Evolutionary conservation across 2,797 vertebrate species (phyloP), one percentile per base, ranked within the genome.

Genomic region (Myoxocephalus aenaeus): DNA sequence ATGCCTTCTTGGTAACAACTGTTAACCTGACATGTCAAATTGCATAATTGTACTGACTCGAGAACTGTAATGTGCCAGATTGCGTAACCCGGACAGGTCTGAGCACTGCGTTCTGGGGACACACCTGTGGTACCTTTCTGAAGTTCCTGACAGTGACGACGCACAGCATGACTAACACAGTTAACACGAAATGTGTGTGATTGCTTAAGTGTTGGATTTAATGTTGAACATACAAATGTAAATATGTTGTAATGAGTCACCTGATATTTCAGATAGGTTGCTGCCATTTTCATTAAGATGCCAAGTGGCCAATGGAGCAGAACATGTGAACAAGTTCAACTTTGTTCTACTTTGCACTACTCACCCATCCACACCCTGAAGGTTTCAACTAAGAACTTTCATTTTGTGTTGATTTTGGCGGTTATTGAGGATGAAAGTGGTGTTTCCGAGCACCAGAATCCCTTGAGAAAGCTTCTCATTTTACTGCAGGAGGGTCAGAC

Each of bases 31-130:
- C 68, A 74, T 73, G 13, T 22, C 63, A 85, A 75, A 58, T 0
- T 29, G 20, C 20, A 56, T 1, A 3, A 57, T 36, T 54, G 20
- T 59, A 65, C 56, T 65, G 20, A 65, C 11, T 46, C 51, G 13
- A 73, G 44, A 75, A 44, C 32, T 1, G 9, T 66, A 58, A 22
- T 25, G 10, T 50, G 9, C 8, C 36, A 40, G 70, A 51, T 88
- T 89, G 77, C 8, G 2, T 72, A 90, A 84, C 56, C 56, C 57
- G 0, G 76, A 76, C 84, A 86, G 71, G 87, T 86, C 75, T 89
- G 80, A 87, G 84, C 82, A 77, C 46, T 11, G 29, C 12, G 20
- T 53, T 64, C 15, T 34, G 17, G 70, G 63, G 80, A 84, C 82
- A 92, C 87, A 87, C 87, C 85, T 88, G 83, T n/a, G 4, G 17